Evolutionary conservation across 2,888 invertebrate species (phyloP), one percentile per base, ranked within the genome.

Genomic region (Acanthosoma haemorrhoidale): DNA sequence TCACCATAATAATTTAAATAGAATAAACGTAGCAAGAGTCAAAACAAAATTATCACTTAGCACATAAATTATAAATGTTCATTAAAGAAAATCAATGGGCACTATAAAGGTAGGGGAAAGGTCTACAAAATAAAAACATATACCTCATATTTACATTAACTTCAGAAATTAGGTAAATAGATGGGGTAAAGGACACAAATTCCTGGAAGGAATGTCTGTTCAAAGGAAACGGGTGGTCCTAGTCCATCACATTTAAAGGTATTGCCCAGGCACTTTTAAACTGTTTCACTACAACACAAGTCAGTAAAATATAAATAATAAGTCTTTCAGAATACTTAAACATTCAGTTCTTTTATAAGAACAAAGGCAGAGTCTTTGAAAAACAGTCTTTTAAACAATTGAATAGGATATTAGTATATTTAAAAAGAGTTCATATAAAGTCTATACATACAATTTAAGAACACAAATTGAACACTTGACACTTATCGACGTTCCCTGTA

Each of bases 401-500:
- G 38, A 59, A 59, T 34, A 58, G 64, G 38, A 36, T 34, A 68
- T 21, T 43, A 31, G 38, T 68, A 68, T 68, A 68, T 68, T 68
- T 68, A 38, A 59, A 63, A 36, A 36, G 51, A 68, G 59, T 68
- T 58, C 51, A 31, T 68, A 41, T 51, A 68, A 68, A 38, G 39
- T 59, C 39, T 68, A 6, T 51, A 58, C 68, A 68, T 16, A 57
- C 15, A 68, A 34, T 13, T 38, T 31, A 38, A 18, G n/a, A 67
- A 66, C 31, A 67, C 57, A 67, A 32, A 32, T 34, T 29, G 16
- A 67, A 34, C 64, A 64, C 67, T n/a, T 34, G 57, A 57, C 21
- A 38, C 67, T 80, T 78, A 86, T 81, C 85, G 83, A 71, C 86
- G 84, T 77, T 86, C 86, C 75, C 86, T 82, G 77, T 86, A 86